These are phyloP conservation scores for Globodera rostochiensis DNA, from an alignment of 1,140 invertebrate species.

Conservation along the genomic window DNA sequence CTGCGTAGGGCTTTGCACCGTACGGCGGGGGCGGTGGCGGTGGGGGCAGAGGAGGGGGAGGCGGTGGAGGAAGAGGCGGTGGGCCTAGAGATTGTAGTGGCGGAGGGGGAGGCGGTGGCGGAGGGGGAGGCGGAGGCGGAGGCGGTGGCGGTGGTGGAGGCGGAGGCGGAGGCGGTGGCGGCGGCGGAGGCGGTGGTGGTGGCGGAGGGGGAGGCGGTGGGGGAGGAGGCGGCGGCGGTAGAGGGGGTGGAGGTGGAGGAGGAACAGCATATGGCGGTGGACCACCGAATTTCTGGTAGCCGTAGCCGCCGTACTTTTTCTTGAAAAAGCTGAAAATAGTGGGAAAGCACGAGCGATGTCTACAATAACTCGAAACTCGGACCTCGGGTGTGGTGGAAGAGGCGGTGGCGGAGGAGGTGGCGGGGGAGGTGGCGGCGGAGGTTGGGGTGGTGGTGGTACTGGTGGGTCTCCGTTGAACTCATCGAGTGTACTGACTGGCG, in stretches of 20 bases:
- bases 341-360: background rate
- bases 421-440: conserved; percentile 9
- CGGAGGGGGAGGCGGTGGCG: background rate
- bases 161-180: background rate
- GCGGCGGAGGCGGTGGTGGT: background rate
- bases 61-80: background rate
- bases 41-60: background rate
- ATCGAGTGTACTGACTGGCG: background rate
- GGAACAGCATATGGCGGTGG: background rate
- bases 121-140: background rate
- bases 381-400: background rate
- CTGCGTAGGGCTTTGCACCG: background rate
- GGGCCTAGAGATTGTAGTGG: too few species aligned
- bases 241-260: background rate
- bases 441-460: background rate
- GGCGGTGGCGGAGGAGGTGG: background rate
- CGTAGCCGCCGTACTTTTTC: conserved; percentile 20
- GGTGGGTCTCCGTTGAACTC: background rate
- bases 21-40: background rate
- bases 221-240: too few species aligned
- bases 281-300: conserved; percentile 10
- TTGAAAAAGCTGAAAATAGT: background rate
- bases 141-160: background rate
- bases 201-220: too few species aligned
- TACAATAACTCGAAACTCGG: too few species aligned